A percentile compares a stretch with the other conserved stretches of the same genome.
These are phyloP conservation scores for Brenthis ino DNA, from an alignment of 2,888 invertebrate species.

Conservation along the genomic window DNA sequence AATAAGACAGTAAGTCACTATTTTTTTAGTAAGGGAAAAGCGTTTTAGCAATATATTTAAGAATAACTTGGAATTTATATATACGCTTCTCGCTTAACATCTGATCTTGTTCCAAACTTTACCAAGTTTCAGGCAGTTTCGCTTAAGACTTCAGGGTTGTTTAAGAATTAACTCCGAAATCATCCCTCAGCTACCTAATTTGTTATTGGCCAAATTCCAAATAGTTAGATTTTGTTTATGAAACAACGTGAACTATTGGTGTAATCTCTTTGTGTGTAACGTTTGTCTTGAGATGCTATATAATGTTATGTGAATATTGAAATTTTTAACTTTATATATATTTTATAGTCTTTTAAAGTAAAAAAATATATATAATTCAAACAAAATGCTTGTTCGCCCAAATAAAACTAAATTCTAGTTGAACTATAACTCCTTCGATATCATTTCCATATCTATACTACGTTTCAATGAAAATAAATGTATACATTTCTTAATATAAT, in stretches of 20 bases:
- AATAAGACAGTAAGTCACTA: no score
- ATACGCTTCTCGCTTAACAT: slow-evolving; percentile 27
- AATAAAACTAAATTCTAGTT: no score
- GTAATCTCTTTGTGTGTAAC: slow-evolving; percentile 12
- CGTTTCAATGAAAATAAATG: no score
- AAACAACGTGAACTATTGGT: slow-evolving; percentile 25
- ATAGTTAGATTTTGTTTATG: slow-evolving; percentile 33
- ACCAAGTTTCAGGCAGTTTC: slow-evolving; percentile 36
- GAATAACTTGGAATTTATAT: not conserved
- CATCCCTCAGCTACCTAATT: slow-evolving; percentile 44
- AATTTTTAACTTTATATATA: no score
- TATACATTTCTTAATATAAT: no score
- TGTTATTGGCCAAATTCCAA: slow-evolving; percentile 27
- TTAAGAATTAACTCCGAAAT: slow-evolving; percentile 55
- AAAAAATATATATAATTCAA: no score
- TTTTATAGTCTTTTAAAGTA: no score
- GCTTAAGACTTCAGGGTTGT: slow-evolving; percentile 44
- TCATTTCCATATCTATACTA: no score
- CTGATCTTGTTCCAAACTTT: slow-evolving; percentile 33
- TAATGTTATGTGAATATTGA: no score
- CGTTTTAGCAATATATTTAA: not conserved
- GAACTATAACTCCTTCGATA: no score
- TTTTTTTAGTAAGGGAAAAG: not conserved
- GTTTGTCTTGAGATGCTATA: no score
- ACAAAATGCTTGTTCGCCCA: no score